Percentiles rank a stretch among this genome's conserved stretches.
Evolutionary conservation across 1,140 invertebrate genomes (phyloP).

Genomic region (Drosophila sulfurigaster): DNA sequence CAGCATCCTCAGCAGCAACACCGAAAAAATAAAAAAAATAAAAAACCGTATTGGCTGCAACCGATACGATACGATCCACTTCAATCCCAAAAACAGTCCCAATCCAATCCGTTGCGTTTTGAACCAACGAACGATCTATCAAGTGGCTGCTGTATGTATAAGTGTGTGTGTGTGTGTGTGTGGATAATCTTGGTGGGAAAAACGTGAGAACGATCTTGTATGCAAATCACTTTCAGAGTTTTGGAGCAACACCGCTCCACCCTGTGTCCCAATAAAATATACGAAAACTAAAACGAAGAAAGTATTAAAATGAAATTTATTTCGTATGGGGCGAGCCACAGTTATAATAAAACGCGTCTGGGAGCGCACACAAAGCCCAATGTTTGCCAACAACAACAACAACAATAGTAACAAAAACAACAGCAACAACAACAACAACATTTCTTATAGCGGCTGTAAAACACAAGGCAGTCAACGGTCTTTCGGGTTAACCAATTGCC

Average conservation of each 20-base stretch:
- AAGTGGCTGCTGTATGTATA: slow-evolving; percentile 16
- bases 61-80: slow-evolving; percentile 16
- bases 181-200: slow-evolving; percentile 76
- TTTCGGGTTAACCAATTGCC: slow-evolving; percentile 28
- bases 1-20: slow-evolving; percentile 45
- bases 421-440: slow-evolving; percentile 32
- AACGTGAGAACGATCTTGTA: slow-evolving; percentile 75
- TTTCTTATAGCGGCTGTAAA: slow-evolving; percentile 64
- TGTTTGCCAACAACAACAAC: slow-evolving; percentile 75
- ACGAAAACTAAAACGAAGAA: slow-evolving; percentile 82
- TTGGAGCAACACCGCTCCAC: slow-evolving; percentile 7
- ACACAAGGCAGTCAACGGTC: slow-evolving; percentile 60
- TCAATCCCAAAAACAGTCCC: slow-evolving; percentile 1
- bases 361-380: slow-evolving; percentile 78
- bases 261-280: slow-evolving; percentile 66
- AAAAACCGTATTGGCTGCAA: slow-evolving; percentile 73
- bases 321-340: slow-evolving; percentile 76
- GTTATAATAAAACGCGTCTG: slow-evolving; percentile 82
- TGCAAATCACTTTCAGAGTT: slow-evolving; percentile 76
- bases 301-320: slow-evolving; percentile 83
- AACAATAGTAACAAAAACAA: slow-evolving; percentile 42
- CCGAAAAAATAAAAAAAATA: slow-evolving; percentile 34
- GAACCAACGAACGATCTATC: slow-evolving; percentile 65
- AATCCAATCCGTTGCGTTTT: slow-evolving; percentile 14
- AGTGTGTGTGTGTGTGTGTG: slow-evolving; percentile 5